Evolutionary conservation across 2,888 invertebrate genomes (phyloP).

Genomic region (Venustoraphidia nigricollis): DNA sequence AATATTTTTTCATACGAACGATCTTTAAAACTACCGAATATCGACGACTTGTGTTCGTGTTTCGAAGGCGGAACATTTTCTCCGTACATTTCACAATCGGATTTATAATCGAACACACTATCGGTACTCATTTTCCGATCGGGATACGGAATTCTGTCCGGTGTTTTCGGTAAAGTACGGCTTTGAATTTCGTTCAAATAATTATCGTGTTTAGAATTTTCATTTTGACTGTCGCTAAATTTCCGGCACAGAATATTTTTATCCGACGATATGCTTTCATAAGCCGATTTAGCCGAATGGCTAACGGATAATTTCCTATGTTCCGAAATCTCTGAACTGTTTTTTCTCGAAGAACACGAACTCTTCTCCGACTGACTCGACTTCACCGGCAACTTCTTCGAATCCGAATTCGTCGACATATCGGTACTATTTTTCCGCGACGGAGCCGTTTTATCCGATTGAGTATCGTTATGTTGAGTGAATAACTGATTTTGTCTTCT

Average conservation of each 20-base stretch:
- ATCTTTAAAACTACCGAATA: conserved; percentile 15
- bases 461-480: conserved; percentile 17
- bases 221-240: conserved; percentile 1
- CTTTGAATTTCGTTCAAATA: conserved; percentile 24
- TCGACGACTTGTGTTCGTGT: neutral
- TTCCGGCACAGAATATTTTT: conserved; percentile 2
- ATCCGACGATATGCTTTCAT: neutral
- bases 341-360: conserved; percentile 24
- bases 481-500: conserved; percentile 30
- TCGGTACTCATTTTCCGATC: conserved; percentile 5
- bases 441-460: conserved; percentile 19
- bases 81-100: conserved; percentile 1
- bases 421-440: neutral
- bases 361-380: conserved; percentile 38
- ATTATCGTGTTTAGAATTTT: too few species aligned
- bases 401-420: neutral
- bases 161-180: conserved; percentile 29
- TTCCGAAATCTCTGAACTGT: conserved; percentile 2
- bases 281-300: neutral
- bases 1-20: conserved; percentile 26
- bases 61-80: conserved; percentile 4
- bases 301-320: conserved; percentile 7
- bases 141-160: conserved; percentile 18
- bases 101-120: conserved; percentile 2
- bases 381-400: conserved; percentile 8